Base-by-base conservation (phyloP, 2,797 vertebrate species). In the Cynopterus sphinx region DNA sequence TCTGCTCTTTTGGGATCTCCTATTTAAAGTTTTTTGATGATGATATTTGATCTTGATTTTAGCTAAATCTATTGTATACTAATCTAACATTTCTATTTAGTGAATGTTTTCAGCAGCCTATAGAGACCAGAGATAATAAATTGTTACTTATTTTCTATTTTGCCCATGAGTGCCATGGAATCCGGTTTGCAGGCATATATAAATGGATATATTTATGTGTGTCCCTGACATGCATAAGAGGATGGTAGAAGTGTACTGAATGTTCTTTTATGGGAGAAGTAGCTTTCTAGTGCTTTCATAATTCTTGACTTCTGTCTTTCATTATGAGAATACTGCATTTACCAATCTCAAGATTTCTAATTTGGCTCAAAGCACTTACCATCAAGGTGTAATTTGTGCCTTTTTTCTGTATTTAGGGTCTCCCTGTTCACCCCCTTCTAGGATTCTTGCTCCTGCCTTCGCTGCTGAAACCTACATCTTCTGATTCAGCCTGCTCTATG, bases 31-130 rank as follows among this genome's bases (percentile, higher is more conserved):
- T 92, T 73, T 68, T 39, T 15, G 33, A 36, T 89, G 39, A 89
- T 78, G 83, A 94, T 93, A 75, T 89, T 90, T 59, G 77, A 71
- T 94, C 89, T 82, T 53, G 68, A 82, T 86, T 93, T 90, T 75
- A 21, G 1, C 33, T 28, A 12, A 86, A 70, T 74, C 55, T 53
- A 8, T 43, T 57, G 49, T 39, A 28, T 53, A 10, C 88, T 46
- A 89, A 53, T 86, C 87, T 85, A 19, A 31, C 6, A 9, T 57
- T 68, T 73, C 63, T 51, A 0, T 63, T 68, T 33, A 33, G 89
- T n/a, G 61, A 70, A 12, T 13, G 39, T 83, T 70, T 75, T 74
- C 16, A 53, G 92, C 59, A n/a, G 43, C 36, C 83, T n/a, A 2
- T 43, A 12, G 94, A 74, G 83, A 43, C 61, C 9, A 21, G 41